phyloP scores from a whole-genome alignment of 2,888 invertebrate species.

The Heliothis peltigera region DNA sequence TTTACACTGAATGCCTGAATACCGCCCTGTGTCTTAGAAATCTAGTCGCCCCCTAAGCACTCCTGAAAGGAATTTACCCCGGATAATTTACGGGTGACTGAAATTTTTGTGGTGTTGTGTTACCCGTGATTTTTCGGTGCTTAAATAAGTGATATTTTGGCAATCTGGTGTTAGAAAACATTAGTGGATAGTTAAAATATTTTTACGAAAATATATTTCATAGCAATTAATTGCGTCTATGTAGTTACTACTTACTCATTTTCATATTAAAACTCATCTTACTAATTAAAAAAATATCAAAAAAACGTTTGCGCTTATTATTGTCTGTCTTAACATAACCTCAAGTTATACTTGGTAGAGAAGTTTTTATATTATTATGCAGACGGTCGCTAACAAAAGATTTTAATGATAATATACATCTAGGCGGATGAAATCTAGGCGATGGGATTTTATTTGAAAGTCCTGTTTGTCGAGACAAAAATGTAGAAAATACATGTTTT shows the following conservation, averaged over 20 bases:
- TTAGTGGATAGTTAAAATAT: too few species aligned
- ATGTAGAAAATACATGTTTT: too few species aligned
- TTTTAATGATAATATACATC: not conserved
- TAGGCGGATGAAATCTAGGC: not conserved
- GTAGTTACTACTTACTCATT: too few species aligned
- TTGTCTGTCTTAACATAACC: not conserved
- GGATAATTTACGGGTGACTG: conserved; percentile 53
- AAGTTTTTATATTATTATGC: not conserved
- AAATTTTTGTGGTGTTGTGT: conserved; percentile 51
- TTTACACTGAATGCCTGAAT: conserved; percentile 74
- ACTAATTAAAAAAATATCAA: too few species aligned
- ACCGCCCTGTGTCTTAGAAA: conserved; percentile 72
- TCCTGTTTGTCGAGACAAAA: not conserved
- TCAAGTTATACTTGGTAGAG: not conserved
- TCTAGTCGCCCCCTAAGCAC: conserved; percentile 61
- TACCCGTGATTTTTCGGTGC: conserved; percentile 22
- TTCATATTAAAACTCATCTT: too few species aligned
- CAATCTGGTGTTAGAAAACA: too few species aligned
- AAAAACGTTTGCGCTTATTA: too few species aligned
- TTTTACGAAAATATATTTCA: too few species aligned
- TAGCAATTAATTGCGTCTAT: too few species aligned
- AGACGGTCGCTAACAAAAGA: not conserved
- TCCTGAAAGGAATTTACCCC: conserved; percentile 63
- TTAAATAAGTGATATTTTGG: not conserved
- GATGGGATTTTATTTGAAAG: not conserved